Base-by-base conservation (phyloP, 2,888 invertebrate genomes). In the Dioctria linearis region DNA sequence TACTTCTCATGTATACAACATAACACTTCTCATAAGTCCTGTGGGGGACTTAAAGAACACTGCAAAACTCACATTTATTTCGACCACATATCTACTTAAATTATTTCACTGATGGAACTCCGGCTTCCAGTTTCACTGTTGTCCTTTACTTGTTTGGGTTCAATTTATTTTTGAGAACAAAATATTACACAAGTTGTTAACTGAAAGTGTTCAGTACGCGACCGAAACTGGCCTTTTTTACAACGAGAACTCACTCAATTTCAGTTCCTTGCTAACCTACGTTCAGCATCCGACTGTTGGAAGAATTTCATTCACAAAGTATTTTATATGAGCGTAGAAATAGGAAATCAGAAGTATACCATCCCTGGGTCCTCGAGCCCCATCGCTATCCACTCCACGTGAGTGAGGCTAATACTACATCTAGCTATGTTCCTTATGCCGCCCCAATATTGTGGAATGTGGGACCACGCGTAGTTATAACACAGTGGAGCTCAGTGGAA, bases 201-300 rank as follows among this genome's bases (percentile, higher is more conserved):
- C 78, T 65, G 67, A 66, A 37, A 57, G 43, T 39, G 13, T 75
- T 46, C 57, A 11, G 13, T 25, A 73, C 49, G 63, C 39, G 51
- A 63, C 66, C 40, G 25, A 51, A 37, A 39, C 13, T 51, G 25
- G 71, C 83, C 82, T 80, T 85, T 25, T 84, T 82, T 82, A 83
- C 82, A 85, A 80, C 80, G 83, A 82, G 83, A 82, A 61, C 61
- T 69, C 69, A 25, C 25, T 25, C 25, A 25, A 25, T 25, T 25
- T 2, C 25, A 79, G 80, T 81, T 82, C 83, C 84, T 83, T 82
- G 73, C 83, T 78, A 80, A 79, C 79, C 82, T 54, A 83, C 83
- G 85, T 83, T 84, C 87, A 84, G 84, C 85, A 85, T 84, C 85
- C 85, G 85, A 87, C 87, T 87, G 86, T 86, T 82, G 82, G 84